Evolutionary conservation across 2,888 invertebrate species (phyloP).

Genomic region (Drosophila sordidula): DNA sequence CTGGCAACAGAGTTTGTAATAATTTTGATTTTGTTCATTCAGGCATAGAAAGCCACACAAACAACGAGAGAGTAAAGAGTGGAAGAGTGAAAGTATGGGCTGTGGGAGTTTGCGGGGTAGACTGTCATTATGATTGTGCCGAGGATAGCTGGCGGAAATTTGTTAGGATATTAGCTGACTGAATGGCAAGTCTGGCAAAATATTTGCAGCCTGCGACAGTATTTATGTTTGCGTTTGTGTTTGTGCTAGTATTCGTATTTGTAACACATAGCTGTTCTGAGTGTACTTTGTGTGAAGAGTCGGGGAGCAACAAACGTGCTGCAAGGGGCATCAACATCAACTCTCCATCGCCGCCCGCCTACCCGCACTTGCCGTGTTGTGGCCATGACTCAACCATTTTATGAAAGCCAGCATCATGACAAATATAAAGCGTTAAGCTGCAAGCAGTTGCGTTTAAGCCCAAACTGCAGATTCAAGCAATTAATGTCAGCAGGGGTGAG

Average conservation of each 20-base stretch:
- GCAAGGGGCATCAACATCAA: conserved; percentile 44
- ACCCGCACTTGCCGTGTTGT: conserved; percentile 6
- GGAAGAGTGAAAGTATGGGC: background rate
- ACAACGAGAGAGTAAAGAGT: conserved; percentile 9
- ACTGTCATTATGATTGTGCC: conserved; percentile 40
- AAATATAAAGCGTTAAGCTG: conserved; percentile 38
- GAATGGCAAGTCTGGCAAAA: conserved; percentile 43
- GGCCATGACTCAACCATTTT: conserved; percentile 28
- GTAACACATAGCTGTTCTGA: conserved; percentile 7
- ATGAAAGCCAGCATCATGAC: conserved; percentile 32
- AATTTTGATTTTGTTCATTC: conserved; percentile 29
- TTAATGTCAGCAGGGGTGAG: conserved; percentile 15
- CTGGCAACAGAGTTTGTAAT: conserved; percentile 13
- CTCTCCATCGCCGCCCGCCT: conserved; percentile 18
- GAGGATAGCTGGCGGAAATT: conserved; percentile 54
- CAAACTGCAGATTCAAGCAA: conserved; percentile 42
- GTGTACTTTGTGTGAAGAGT: conserved; percentile 13
- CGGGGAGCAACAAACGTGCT: conserved; percentile 28
- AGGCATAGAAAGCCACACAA: conserved; percentile 24
- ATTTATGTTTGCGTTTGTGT: conserved; percentile 20
- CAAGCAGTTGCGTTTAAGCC: conserved; percentile 18
- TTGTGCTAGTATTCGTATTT: conserved; percentile 4
- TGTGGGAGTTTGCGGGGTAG: background rate
- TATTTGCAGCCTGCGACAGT: conserved; percentile 48
- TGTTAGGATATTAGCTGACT: conserved; percentile 58